Conservation (phyloP, 2,888 invertebrate species). For the Caenorhabditis wallacei region DNA sequence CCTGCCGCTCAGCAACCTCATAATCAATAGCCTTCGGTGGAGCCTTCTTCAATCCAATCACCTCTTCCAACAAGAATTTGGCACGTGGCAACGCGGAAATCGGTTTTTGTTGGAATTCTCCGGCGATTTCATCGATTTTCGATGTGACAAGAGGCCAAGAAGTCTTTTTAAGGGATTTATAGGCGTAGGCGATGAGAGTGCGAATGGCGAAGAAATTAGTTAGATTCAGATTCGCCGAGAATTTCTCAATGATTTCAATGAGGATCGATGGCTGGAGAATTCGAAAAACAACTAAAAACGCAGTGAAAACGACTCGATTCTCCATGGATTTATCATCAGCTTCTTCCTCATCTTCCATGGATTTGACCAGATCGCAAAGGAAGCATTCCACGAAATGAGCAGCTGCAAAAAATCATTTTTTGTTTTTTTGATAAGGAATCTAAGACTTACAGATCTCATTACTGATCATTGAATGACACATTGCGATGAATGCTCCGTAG, state of each 20-base stretch:
- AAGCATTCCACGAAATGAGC: conserved; percentile 74
- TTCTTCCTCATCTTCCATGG: conserved; percentile 61
- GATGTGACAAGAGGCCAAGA: conserved; percentile 50
- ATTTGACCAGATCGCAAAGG: conserved; percentile 68
- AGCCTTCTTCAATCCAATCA: conserved; percentile 61
- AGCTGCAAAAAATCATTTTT: conserved; percentile 65
- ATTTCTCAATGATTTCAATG: conserved; percentile 65
- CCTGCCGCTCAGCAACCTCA: conserved; percentile 63
- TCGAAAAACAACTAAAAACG: conserved; percentile 68
- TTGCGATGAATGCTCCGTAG: conserved; percentile 68
- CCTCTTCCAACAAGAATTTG: conserved; percentile 67
- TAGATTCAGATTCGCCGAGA: conserved; percentile 54
- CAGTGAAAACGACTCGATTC: conserved; percentile 70
- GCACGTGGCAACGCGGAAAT: conserved; percentile 63
- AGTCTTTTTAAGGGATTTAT: conserved; percentile 68
- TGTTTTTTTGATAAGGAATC: not conserved
- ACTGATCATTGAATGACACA: conserved; percentile 72
- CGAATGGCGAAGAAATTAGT: conserved; percentile 63
- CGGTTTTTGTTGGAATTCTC: conserved; percentile 48
- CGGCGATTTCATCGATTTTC: conserved; percentile 52
- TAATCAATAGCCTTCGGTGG: conserved; percentile 64
- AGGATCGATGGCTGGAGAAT: conserved; percentile 62
- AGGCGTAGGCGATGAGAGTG: conserved; percentile 63
- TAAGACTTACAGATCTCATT: conserved; percentile 71
- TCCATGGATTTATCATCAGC: conserved; percentile 72